phyloP scores from a whole-genome alignment of 2,888 invertebrate genomes.

The Cancer borealis region DNA sequence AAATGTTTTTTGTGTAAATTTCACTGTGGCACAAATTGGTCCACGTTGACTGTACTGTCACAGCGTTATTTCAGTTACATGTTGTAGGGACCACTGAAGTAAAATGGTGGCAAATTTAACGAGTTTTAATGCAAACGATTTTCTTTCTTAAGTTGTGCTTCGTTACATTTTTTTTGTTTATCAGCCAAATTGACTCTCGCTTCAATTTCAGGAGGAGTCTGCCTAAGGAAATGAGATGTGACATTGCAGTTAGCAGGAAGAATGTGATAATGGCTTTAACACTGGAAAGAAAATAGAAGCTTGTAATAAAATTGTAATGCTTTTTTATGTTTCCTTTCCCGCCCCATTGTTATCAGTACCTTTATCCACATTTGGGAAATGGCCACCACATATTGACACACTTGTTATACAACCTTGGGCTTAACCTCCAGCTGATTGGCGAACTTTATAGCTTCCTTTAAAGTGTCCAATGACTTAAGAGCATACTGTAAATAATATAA shows the following conservation, averaged over 20 bases:
- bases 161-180: background rate
- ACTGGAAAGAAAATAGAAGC: conserved; percentile 17
- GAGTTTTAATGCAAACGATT: no score
- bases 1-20: background rate
- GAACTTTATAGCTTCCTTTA: no score
- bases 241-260: conserved; percentile 3
- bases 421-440: no score
- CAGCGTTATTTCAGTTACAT: no score
- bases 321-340: background rate
- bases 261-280: conserved; percentile 43
- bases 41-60: no score
- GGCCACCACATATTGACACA: background rate
- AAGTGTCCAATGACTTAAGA: no score
- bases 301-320: conserved; percentile 41
- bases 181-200: background rate
- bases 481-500: no score
- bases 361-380: background rate
- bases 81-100: no score
- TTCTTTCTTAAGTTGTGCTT: background rate
- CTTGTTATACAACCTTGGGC: no score
- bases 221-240: background rate
- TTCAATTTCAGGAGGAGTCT: background rate
- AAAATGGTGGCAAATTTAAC: no score
- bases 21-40: no score
- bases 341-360: background rate